Conservation (phyloP, 2,797 vertebrate genomes). For the Pygocentrus nattereri region DNA sequence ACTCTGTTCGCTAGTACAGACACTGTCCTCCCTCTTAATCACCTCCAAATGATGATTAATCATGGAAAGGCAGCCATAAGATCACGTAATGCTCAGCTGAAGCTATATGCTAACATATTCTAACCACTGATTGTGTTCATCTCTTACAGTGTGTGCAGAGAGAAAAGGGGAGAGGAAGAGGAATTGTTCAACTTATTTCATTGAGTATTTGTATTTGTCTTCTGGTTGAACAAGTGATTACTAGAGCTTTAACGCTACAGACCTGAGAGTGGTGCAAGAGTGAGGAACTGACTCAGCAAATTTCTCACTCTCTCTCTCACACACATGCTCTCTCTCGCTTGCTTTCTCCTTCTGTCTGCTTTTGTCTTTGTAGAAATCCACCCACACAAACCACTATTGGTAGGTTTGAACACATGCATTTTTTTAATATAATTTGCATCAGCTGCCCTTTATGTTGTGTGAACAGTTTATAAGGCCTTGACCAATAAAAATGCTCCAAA, state of each 20-base stretch:
- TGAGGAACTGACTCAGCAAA: neutral
- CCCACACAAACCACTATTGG: no score
- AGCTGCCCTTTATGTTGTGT: no score
- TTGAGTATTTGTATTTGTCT: neutral
- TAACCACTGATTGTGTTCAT: neutral
- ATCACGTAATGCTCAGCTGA: slow-evolving; percentile 71
- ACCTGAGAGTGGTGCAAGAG: neutral
- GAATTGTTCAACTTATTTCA: neutral
- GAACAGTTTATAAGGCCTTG: no score
- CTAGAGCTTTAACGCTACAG: neutral
- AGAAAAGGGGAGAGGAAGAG: neutral
- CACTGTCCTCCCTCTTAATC: slow-evolving; percentile 80
- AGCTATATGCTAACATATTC: slow-evolving; percentile 49
- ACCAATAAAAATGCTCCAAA: no score
- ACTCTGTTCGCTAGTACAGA: slow-evolving; percentile 65
- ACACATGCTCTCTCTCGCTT: no score
- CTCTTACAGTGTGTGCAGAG: neutral
- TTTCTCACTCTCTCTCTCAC: neutral
- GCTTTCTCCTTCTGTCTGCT: no score
- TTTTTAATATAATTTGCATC: no score
- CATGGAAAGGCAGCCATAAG: slow-evolving; percentile 68
- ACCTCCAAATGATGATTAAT: slow-evolving; percentile 83
- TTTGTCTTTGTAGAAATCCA: no score
- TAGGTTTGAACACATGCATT: no score
- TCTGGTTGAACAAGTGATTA: neutral